phyloP scores from a whole-genome alignment of 2,888 invertebrate genomes.

The Phasia obesa region DNA sequence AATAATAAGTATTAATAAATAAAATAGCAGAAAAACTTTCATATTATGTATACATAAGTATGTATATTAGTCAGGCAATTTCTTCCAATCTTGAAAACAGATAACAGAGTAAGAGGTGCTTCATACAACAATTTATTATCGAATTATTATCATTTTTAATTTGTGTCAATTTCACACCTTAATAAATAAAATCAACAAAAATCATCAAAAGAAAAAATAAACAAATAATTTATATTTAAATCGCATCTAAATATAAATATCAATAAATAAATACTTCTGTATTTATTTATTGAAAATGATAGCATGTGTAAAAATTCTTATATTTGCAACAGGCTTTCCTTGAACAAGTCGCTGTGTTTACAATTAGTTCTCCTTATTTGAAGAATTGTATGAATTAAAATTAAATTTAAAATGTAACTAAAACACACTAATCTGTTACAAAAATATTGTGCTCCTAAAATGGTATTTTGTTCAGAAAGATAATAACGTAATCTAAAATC shows the following conservation, averaged over 20 bases:
- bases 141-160: not conserved
- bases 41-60: no score
- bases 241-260: no score
- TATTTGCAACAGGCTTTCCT: constrained; percentile 28
- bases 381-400: constrained; percentile 10
- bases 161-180: constrained; percentile 11
- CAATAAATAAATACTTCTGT: no score
- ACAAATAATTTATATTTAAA: not conserved
- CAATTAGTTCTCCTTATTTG: constrained; percentile 9
- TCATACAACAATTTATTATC: not conserved
- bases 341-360: constrained; percentile 38
- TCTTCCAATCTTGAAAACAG: no score
- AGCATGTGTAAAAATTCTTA: constrained; percentile 20
- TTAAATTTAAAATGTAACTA: constrained; percentile 32
- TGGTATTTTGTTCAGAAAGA: constrained; percentile 45
- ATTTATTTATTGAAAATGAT: no score
- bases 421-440: not conserved
- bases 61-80: no score
- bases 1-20: no score
- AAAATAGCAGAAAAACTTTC: no score
- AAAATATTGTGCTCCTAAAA: constrained; percentile 8
- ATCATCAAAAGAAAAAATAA: not conserved
- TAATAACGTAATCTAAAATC: not conserved
- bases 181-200: not conserved
- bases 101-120: no score